Evolutionary conservation across 2,113 vertebrate genomes (phyloP).

Genomic region (Labrus mixtus): DNA sequence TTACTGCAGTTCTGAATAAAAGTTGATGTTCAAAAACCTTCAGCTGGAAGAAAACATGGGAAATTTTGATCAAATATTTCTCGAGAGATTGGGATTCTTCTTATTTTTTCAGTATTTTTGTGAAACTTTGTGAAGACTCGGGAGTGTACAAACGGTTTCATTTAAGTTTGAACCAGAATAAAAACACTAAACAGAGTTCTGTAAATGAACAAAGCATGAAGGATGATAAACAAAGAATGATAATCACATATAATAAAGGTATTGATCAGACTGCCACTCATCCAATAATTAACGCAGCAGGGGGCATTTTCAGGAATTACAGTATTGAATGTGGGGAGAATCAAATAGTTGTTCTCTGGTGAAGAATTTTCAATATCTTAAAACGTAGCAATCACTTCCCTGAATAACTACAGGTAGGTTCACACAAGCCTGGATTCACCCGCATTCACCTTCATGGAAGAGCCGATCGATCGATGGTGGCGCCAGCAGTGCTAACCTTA

Average conservation of each 20-base stretch:
- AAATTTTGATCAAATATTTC: slow-evolving; percentile 25
- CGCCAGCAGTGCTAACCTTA: too few species aligned
- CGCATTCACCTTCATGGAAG: too few species aligned
- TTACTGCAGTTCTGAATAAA: not conserved
- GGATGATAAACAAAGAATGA: slow-evolving; percentile 25
- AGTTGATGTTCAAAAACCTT: not conserved
- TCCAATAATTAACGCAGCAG: slow-evolving; percentile 2
- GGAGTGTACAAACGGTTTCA: too few species aligned
- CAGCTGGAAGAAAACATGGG: slow-evolving; percentile 13
- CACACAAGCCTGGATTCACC: too few species aligned
- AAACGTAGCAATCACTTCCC: too few species aligned
- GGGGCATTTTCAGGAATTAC: slow-evolving; percentile 3
- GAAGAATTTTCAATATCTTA: too few species aligned
- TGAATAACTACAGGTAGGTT: too few species aligned
- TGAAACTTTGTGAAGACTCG: not conserved
- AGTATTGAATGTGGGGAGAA: slow-evolving; percentile 17
- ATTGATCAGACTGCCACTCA: slow-evolving; percentile 33
- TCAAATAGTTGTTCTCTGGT: slow-evolving; percentile 16
- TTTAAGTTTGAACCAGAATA: not conserved
- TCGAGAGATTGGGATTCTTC: not conserved
- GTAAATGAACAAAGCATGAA: not conserved
- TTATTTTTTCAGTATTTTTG: not conserved
- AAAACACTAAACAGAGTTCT: too few species aligned
- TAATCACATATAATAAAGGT: slow-evolving; percentile 34
- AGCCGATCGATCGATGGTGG: too few species aligned